A percentile compares a stretch with the other conserved stretches of the same genome.
Conservation (phyloP, 2,113 vertebrate species). For the Fregetta grallaria region DNA sequence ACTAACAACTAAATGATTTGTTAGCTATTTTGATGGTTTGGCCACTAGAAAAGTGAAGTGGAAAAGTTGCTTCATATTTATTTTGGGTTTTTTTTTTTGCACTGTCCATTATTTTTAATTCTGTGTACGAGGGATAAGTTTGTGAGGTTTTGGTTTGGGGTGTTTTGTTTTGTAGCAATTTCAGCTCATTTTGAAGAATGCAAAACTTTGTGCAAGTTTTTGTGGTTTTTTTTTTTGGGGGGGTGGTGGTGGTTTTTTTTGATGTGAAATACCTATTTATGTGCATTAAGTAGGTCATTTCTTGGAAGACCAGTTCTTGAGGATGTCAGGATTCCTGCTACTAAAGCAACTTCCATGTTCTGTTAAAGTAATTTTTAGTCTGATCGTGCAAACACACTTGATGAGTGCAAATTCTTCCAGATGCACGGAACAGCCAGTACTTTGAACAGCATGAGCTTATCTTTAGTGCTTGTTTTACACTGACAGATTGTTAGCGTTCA, state of each 20-base stretch:
- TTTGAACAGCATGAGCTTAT: slow-evolving; percentile 10
- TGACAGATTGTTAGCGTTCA: not conserved
- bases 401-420: not conserved
- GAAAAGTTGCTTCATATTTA: not conserved
- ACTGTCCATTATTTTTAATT: not conserved
- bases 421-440: not conserved
- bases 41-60: not conserved
- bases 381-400: not conserved
- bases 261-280: not conserved
- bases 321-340: not conserved
- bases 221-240: not conserved
- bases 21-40: not conserved
- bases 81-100: not conserved
- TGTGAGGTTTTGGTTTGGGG: not conserved
- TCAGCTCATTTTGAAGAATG: not conserved
- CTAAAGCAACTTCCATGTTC: not conserved
- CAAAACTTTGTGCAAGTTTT: not conserved
- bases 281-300: not conserved
- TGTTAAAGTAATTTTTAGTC: slow-evolving; percentile 3
- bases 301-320: not conserved
- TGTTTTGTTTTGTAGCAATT: not conserved
- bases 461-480: slow-evolving; percentile 16
- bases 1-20: not conserved
- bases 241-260: not conserved
- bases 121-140: not conserved